Percentiles rank a stretch among this genome's conserved stretches.
These are phyloP conservation scores for Eupithecia centaureata DNA, from an alignment of 2,888 invertebrate species.

Conservation along the genomic window DNA sequence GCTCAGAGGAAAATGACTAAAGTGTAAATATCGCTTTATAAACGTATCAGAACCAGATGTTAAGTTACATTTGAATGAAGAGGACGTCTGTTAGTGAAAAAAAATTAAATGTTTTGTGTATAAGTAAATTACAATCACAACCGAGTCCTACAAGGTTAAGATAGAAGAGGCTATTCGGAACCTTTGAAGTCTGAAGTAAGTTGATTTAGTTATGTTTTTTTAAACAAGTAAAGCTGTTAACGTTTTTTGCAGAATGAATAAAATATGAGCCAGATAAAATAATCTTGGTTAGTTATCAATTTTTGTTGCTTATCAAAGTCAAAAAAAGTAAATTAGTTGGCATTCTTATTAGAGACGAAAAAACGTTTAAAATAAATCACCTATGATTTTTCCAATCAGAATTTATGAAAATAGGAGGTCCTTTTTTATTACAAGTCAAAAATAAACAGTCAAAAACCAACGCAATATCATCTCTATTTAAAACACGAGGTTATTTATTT, in stretches of 20 bases:
- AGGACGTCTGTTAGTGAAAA: constrained; percentile 44
- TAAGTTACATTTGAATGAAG: constrained; percentile 32
- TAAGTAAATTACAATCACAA: not conserved
- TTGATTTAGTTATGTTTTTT: not conserved
- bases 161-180: constrained; percentile 8
- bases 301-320: not conserved
- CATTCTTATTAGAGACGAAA: too few relatives aligned
- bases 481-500: constrained; percentile 1
- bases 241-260: not conserved
- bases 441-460: not conserved
- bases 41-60: constrained; percentile 46
- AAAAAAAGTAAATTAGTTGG: not conserved
- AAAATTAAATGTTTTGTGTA: constrained; percentile 12
- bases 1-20: constrained; percentile 38
- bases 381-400: not conserved
- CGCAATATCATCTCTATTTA: not conserved
- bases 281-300: not conserved
- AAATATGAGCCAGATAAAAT: not conserved
- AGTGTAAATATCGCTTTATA: constrained; percentile 47
- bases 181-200: constrained; percentile 10
- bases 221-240: not conserved
- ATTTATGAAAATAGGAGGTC: too few relatives aligned
- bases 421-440: not conserved
- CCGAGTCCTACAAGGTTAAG: not conserved
- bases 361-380: not conserved